Evolutionary conservation across 1,140 invertebrate species (phyloP).

Genomic region (Pseudobourletiella spinata): DNA sequence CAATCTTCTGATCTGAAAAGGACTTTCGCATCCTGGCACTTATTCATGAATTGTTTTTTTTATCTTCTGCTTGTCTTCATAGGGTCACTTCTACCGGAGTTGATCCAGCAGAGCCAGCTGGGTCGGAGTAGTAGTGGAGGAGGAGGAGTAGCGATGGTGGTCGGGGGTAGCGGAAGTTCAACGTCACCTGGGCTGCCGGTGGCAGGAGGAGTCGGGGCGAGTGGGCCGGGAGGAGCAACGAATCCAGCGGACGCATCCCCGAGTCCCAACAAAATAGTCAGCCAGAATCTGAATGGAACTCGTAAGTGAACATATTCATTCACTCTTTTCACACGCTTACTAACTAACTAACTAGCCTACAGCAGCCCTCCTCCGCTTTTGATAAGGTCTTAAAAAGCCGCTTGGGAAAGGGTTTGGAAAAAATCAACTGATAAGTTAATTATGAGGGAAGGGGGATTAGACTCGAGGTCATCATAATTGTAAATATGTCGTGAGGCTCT

Average conservation of each 20-base stretch:
- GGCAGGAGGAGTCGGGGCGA: background rate
- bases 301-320: conserved; percentile 15
- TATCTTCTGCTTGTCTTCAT: background rate
- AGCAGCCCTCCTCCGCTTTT: too few species aligned
- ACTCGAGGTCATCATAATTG: too few species aligned
- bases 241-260: background rate
- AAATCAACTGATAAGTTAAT: too few species aligned
- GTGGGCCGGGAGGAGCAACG: too few species aligned
- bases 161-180: background rate
- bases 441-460: too few species aligned
- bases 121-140: too few species aligned
- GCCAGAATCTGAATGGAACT: conserved; percentile 22
- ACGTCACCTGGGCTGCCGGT: background rate
- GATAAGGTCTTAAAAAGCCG: too few species aligned
- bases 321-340: too few species aligned
- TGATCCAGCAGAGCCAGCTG: background rate
- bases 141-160: background rate
- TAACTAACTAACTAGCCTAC: too few species aligned
- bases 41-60: background rate
- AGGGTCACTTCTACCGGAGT: background rate
- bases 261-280: conserved; percentile 12
- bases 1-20: too few species aligned
- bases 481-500: too few species aligned
- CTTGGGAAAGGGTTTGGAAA: too few species aligned
- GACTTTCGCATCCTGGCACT: background rate